Percentiles rank a stretch among this genome's conserved stretches.
phyloP scores from a whole-genome alignment of 2,113 vertebrate species.

The Herpetotheres cachinnans region DNA sequence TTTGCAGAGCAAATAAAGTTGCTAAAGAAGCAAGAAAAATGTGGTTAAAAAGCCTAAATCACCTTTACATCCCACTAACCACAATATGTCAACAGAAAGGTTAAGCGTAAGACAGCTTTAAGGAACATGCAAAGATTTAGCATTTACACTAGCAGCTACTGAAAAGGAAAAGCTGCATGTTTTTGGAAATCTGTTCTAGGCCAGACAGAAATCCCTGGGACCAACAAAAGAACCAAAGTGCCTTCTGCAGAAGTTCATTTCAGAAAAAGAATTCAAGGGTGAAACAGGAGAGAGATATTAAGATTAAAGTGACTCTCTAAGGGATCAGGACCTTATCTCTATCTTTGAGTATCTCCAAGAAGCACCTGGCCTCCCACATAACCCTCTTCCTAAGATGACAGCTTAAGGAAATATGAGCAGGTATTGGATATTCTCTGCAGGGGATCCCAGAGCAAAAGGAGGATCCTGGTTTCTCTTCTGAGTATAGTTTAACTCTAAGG shows the following conservation, averaged over 20 bases:
- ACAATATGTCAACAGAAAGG: neutral
- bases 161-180: neutral
- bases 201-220: neutral
- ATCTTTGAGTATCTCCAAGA: neutral
- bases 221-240: neutral
- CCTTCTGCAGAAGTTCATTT: neutral
- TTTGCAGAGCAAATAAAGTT: neutral
- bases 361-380: neutral
- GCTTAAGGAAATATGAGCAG: neutral
- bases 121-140: neutral
- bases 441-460: neutral
- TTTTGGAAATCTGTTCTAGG: neutral
- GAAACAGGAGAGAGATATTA: neutral
- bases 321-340: neutral
- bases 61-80: neutral
- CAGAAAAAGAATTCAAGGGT: neutral
- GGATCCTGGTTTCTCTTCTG: neutral
- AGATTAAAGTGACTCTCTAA: neutral
- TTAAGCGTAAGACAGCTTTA: neutral
- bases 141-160: neutral
- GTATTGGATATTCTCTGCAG: neutral
- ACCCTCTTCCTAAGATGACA: neutral
- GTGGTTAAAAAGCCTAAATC: neutral
- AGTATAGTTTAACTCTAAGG: neutral
- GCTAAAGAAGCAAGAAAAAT: neutral